These are phyloP conservation scores for Xenopus tropicalis DNA, from an alignment of 2,113 vertebrate species.

Conservation along the genomic window DNA sequence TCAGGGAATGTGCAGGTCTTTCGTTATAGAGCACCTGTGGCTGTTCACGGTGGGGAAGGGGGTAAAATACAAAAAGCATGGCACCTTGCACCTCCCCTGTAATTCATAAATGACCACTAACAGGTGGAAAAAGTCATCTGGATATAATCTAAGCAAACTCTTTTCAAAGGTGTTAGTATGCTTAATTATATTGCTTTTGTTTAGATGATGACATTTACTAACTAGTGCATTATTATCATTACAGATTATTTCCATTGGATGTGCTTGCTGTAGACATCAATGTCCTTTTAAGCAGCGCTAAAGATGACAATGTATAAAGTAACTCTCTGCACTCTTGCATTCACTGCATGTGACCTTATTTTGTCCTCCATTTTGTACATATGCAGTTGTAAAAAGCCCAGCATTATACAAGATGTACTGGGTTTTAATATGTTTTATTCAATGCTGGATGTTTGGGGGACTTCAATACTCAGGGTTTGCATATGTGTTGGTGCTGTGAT, in stretches of 20 bases:
- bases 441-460: constrained; percentile 82
- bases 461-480: constrained; percentile 72
- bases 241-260: constrained; percentile 1
- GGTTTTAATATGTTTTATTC: constrained; percentile 79
- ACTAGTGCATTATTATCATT: background rate
- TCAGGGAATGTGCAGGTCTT: too few relatives aligned
- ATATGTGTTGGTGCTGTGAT: constrained; percentile 79
- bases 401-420: constrained; percentile 68
- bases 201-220: background rate
- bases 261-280: background rate
- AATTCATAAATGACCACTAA: too few relatives aligned
- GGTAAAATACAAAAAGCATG: too few relatives aligned
- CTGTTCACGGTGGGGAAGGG: too few relatives aligned
- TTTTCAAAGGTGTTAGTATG: too few relatives aligned
- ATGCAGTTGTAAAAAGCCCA: constrained; percentile 58
- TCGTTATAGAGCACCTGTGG: too few relatives aligned
- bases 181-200: too few relatives aligned
- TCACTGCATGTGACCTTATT: constrained; percentile 66
- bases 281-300: background rate
- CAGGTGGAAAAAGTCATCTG: too few relatives aligned
- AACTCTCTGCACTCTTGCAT: constrained; percentile 63
- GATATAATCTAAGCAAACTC: too few relatives aligned
- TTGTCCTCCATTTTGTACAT: constrained; percentile 79
- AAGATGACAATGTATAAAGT: constrained; percentile 69
- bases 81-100: too few relatives aligned